phyloP scores from a whole-genome alignment of 2,888 invertebrate genomes.

The Aspidapion aeneum region DNA sequence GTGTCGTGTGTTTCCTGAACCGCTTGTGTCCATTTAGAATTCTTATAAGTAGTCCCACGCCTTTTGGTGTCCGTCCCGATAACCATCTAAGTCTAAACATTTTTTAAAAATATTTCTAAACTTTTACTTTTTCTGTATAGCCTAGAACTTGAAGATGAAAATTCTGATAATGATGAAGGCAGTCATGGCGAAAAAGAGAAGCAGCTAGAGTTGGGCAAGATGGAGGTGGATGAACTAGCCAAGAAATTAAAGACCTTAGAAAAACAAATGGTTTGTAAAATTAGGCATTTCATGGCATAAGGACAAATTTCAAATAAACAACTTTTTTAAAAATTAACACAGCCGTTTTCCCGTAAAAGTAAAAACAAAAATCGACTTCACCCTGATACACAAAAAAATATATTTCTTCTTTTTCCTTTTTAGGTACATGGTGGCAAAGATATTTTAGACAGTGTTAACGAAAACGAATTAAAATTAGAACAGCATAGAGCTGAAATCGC shows the following conservation, averaged over 20 bases:
- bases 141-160: slow-evolving; percentile 16
- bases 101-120: background rate
- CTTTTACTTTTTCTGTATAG: background rate
- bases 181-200: slow-evolving; percentile 47
- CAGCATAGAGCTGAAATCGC: slow-evolving; percentile 83
- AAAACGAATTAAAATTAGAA: slow-evolving; percentile 87
- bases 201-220: slow-evolving; percentile 51
- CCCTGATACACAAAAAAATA: too few relatives aligned
- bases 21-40: too few relatives aligned
- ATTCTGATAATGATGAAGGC: slow-evolving; percentile 42
- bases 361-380: too few relatives aligned
- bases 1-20: too few relatives aligned
- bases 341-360: too few relatives aligned
- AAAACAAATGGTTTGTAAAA: slow-evolving; percentile 88
- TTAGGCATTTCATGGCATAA: too few relatives aligned
- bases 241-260: slow-evolving; percentile 82
- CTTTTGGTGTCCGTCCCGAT: too few relatives aligned
- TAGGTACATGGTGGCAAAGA: slow-evolving; percentile 94
- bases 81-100: too few relatives aligned
- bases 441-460: slow-evolving; percentile 92
- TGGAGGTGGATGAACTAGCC: slow-evolving; percentile 71
- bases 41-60: too few relatives aligned
- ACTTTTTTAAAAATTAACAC: too few relatives aligned
- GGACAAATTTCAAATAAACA: too few relatives aligned
- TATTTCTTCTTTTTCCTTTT: too few relatives aligned